Base-by-base conservation (phyloP, 2,888 invertebrate genomes). In the Drosophila tripunctata region DNA sequence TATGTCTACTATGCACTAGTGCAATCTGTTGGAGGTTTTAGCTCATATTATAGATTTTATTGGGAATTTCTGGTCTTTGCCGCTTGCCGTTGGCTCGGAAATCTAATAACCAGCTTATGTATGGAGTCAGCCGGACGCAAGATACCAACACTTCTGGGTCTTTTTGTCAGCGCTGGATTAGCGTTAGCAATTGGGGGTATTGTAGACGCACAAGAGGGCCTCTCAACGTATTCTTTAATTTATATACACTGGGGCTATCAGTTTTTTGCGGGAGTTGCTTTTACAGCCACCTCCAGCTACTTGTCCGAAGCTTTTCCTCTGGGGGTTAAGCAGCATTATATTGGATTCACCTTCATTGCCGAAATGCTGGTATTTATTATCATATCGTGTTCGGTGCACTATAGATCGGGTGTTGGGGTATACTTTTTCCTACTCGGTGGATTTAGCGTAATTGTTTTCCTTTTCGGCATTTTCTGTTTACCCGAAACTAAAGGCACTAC, bases 251-350 rank as follows among this genome's bases (percentile, higher is more conserved):
- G 85, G 8, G 0, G 66, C 0, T 79, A 74, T 45, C 83, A 86
- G 48, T 0, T 89, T 0, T 85, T 84, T 50, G 75, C 84, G 0
- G 85, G 88, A 17, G 31, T 89, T n/a, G 84, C 88, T 5, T 71
- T 67, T 17, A 43, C 35, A 31, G 10, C 61, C 47, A 4, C 78
- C 61, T 7, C 62, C 75, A 15, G 55, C 62, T 12, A 73, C n/a
- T 51, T 89, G 0, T 65, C 80, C 1, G 90, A 90, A 50, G 89
- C 88, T 1, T 90, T 81, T 63, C 90, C 90, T 0, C 48, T 89
- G 19, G 73, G 75, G 0, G 76, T 89, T 0, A 90, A 90, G 47
- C 84, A 87, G 2, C 90, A 70, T 41, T 90, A 77, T 8, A 88
- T 89, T 36, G 60, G 56, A 2, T 40, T 60, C 4, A 84, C 80